A percentile compares a stretch with the other conserved stretches of the same genome.
Conservation (phyloP, 2,888 invertebrate species). For the Lapara coniferarum region DNA sequence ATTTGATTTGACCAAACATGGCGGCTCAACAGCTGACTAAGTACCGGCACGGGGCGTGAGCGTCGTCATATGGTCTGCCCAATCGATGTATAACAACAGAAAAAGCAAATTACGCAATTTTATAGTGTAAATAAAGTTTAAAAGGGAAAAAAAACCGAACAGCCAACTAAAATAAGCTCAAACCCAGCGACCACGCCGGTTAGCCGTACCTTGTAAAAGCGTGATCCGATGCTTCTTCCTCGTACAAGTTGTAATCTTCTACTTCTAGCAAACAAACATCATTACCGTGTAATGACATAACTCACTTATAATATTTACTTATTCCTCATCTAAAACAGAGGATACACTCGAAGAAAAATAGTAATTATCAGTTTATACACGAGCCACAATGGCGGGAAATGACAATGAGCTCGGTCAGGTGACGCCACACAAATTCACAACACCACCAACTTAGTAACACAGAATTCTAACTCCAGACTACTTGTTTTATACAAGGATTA, state of each 20-base stretch:
- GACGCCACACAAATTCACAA: conserved; percentile 74
- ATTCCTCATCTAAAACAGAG: conserved; percentile 62
- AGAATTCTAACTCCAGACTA: conserved; percentile 50
- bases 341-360: conserved; percentile 49
- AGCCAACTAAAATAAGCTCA: conserved; percentile 35
- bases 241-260: conserved; percentile 82
- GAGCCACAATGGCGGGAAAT: conserved; percentile 84
- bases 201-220: conserved; percentile 78
- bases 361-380: conserved; percentile 58
- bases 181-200: conserved; percentile 76
- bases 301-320: conserved; percentile 62
- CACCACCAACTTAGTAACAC: conserved; percentile 48
- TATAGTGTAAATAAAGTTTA: conserved; percentile 5
- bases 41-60: conserved; percentile 78
- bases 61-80: conserved; percentile 64
- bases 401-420: conserved; percentile 83
- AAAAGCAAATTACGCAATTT: conserved; percentile 27
- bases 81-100: conserved; percentile 32
- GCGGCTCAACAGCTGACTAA: conserved; percentile 84
- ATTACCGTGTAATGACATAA: conserved; percentile 83
- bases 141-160: conserved; percentile 18
- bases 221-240: conserved; percentile 82
- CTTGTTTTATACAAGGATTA: conserved; percentile 42
- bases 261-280: conserved; percentile 82
- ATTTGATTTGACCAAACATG: conserved; percentile 82